phyloP scores from a whole-genome alignment of 2,888 invertebrate species.

The Mythimna albipuncta region DNA sequence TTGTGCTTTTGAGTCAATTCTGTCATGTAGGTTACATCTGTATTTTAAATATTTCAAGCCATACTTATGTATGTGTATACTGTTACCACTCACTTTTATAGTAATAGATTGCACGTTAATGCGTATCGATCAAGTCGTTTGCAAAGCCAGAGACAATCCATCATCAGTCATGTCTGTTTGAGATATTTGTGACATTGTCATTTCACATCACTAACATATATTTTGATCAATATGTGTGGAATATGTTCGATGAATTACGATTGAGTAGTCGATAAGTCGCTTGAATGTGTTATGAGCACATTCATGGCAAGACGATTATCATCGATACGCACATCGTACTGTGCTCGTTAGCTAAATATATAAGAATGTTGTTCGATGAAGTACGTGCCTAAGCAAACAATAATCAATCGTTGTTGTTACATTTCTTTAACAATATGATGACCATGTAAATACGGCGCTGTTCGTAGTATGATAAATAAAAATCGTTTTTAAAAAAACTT shows the following conservation, averaged over 20 bases:
- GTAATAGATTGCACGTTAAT: slow-evolving; percentile 42
- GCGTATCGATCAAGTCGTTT: slow-evolving; percentile 40
- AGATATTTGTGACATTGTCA: background rate
- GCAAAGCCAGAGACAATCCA: slow-evolving; percentile 14
- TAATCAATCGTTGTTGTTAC: slow-evolving; percentile 88
- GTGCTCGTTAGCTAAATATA: slow-evolving; percentile 72
- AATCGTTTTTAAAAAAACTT: slow-evolving; percentile 84
- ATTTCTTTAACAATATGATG: slow-evolving; percentile 90
- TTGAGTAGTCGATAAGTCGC: slow-evolving; percentile 19
- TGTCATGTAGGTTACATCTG: slow-evolving; percentile 43
- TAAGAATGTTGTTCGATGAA: slow-evolving; percentile 82
- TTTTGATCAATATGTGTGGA: slow-evolving; percentile 23
- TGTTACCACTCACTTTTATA: slow-evolving; percentile 53
- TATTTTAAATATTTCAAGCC: slow-evolving; percentile 41
- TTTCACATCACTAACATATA: slow-evolving; percentile 24
- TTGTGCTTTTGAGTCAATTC: slow-evolving; percentile 59
- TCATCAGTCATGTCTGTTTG: slow-evolving; percentile 20
- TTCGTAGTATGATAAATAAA: slow-evolving; percentile 89
- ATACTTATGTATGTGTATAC: slow-evolving; percentile 51
- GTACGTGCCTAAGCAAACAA: slow-evolving; percentile 88
- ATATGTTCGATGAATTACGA: slow-evolving; percentile 2
- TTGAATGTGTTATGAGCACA: slow-evolving; percentile 13
- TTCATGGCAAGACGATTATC: slow-evolving; percentile 6
- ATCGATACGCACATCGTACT: slow-evolving; percentile 54
- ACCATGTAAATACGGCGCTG: slow-evolving; percentile 90